These are phyloP conservation scores for Patiria miniata DNA, from an alignment of 35 echinoderm and acorn worm species.

Conservation along the genomic window DNA sequence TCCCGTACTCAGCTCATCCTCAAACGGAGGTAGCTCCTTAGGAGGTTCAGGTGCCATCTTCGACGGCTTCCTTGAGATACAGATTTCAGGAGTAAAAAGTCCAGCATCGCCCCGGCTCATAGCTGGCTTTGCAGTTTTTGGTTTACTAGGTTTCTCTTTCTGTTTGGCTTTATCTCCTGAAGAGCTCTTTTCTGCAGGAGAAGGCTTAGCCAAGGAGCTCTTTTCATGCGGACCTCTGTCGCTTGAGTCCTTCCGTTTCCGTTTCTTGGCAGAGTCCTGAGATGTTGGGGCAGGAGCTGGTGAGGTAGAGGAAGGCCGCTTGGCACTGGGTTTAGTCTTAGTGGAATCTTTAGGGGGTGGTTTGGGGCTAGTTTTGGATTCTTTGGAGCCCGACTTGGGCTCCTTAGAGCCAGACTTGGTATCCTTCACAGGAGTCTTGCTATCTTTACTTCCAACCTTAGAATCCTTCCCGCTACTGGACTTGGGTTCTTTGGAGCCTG, in stretches of 20 bases:
- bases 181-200: conserved; percentile 40
- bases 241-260: conserved; percentile 55
- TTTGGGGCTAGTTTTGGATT: conserved; percentile 52
- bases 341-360: conserved; percentile 31
- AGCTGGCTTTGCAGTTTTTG: conserved; percentile 45
- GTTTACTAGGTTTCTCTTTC: conserved; percentile 59
- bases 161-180: conserved; percentile 32
- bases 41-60: conserved; percentile 51
- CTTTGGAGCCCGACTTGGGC: conserved; percentile 58
- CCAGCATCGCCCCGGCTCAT: conserved; percentile 37
- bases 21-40: conserved; percentile 88
- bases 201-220: conserved; percentile 40
- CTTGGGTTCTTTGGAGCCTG: conserved; percentile 42
- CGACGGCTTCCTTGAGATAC: conserved; percentile 49
- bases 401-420: conserved; percentile 65
- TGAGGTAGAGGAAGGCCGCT: conserved; percentile 23
- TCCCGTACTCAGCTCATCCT: conserved; percentile 84
- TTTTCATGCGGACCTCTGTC: not conserved
- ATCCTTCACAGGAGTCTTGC: conserved; percentile 40
- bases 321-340: not conserved
- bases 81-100: conserved; percentile 84
- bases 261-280: conserved; percentile 65
- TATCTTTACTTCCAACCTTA: conserved; percentile 41
- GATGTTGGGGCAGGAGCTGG: conserved; percentile 18
- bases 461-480: conserved; percentile 41